Evolutionary conservation across 2,797 vertebrate species (phyloP), one percentile per base, ranked within the genome.

Genomic region (Pseudotriccus pelzelni): DNA sequence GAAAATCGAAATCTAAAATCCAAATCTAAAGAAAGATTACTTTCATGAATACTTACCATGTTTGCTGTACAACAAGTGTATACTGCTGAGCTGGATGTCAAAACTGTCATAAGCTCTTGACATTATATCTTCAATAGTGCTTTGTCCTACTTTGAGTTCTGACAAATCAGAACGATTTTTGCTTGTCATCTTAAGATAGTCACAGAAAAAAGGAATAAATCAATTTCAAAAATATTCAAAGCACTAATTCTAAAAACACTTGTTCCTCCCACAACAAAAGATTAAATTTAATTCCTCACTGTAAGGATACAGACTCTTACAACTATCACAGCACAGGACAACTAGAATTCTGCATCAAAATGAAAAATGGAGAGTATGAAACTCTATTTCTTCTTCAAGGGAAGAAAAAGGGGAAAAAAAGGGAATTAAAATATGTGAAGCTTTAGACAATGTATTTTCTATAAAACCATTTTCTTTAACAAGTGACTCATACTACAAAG

Each of bases 61-160:
- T 97, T 98, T 98, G 93, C 99, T 99, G 63, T 99, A 99, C 44
- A 99, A 98, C 69, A 99, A 98, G 96, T 99, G 99, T 96, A 99
- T 98, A 93, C 98, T 99, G 96, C 97, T 99, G 44, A 99, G 99
- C 22, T 99, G 98, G 68, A 99, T 50, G 78, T 99, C 99, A 94
- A 99, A 99, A 89, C 98, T 98, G 96, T 99, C 99, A 44, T 99
- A 99, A 32, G 99, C 99, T 98, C 98, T 98, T 78, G 98, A 98
- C 98, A 99, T 99, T 97, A 99, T 99, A 94, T 99, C 99, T 98
- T 99, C 99, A 81, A 99, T 98, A 74, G 98, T 98, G 86, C 98
- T 98, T 89, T 98, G 98, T 77, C 95, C 95, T 59, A 96, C 96
- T 36, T 98, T 98, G 69, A 99, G 97, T 95, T 98, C 98, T 36